These are phyloP conservation scores for Parambassis ranga DNA, from an alignment of 2,797 vertebrate genomes.

Conservation along the genomic window DNA sequence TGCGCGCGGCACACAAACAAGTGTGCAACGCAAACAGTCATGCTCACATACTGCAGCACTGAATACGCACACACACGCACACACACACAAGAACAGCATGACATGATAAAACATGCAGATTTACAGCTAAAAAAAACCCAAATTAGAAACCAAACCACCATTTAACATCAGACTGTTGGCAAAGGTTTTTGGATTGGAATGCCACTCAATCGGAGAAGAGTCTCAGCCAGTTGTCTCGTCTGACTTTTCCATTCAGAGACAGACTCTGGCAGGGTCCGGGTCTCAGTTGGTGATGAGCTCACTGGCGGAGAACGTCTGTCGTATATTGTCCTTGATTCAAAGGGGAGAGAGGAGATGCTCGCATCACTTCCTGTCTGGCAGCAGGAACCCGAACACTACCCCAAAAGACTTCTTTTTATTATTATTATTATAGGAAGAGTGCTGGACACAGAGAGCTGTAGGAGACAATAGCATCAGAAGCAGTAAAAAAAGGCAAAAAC, in stretches of 20 bases:
- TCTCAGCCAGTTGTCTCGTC: conserved; percentile 19
- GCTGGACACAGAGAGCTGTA: not conserved
- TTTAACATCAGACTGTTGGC: conserved; percentile 39
- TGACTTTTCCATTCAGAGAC: conserved; percentile 47
- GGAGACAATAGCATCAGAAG: not conserved
- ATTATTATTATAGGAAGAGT: too few species aligned
- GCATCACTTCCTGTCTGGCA: conserved; percentile 38
- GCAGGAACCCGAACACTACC: not conserved
- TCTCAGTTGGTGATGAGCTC: conserved; percentile 44
- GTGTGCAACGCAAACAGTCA: conserved; percentile 42
- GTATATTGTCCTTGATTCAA: conserved; percentile 12
- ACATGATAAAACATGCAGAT: conserved; percentile 43
- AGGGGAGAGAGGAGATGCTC: conserved; percentile 8
- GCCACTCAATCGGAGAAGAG: not conserved
- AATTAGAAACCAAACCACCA: conserved; percentile 50
- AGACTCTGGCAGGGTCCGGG: conserved; percentile 38
- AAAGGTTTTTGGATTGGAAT: not conserved
- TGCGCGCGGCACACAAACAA: conserved; percentile 56
- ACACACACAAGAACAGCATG: conserved; percentile 34
- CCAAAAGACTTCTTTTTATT: not conserved
- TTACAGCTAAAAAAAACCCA: conserved; percentile 67
- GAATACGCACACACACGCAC: conserved; percentile 11
- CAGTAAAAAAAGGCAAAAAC: too few species aligned
- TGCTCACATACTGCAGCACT: conserved; percentile 26
- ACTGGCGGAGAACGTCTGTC: conserved; percentile 33